These are phyloP conservation scores for Silurus meridionalis DNA, from an alignment of 2,113 vertebrate genomes.

Conservation along the genomic window DNA sequence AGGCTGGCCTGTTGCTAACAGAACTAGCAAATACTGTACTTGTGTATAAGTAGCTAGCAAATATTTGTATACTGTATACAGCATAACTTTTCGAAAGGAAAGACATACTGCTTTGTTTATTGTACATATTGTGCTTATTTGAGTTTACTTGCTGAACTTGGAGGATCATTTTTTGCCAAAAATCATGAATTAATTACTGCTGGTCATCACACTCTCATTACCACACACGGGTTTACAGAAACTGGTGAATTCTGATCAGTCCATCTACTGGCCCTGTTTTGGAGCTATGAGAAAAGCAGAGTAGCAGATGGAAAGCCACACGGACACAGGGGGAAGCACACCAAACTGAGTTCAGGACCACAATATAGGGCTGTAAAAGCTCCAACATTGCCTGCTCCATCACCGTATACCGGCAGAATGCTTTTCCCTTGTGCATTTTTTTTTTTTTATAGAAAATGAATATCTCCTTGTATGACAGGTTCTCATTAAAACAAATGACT, in stretches of 20 bases:
- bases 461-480: not conserved
- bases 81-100: not conserved
- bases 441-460: not conserved
- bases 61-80: not conserved
- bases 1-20: not conserved
- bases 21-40: no score
- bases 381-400: not conserved
- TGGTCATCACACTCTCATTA: not conserved
- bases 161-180: not conserved
- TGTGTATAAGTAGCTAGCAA: not conserved
- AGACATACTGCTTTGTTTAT: not conserved
- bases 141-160: not conserved
- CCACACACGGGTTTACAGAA: not conserved
- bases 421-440: not conserved
- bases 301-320: not conserved
- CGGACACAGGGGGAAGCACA: not conserved
- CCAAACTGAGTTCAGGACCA: not conserved
- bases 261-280: not conserved
- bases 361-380: not conserved
- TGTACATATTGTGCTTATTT: not conserved
- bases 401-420: not conserved
- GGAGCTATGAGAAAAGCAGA: not conserved
- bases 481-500: constrained; percentile 1
- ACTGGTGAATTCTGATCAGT: not conserved
- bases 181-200: not conserved